phyloP scores from a whole-genome alignment of 2,797 vertebrate genomes.

The Mionectes olivaceus region DNA sequence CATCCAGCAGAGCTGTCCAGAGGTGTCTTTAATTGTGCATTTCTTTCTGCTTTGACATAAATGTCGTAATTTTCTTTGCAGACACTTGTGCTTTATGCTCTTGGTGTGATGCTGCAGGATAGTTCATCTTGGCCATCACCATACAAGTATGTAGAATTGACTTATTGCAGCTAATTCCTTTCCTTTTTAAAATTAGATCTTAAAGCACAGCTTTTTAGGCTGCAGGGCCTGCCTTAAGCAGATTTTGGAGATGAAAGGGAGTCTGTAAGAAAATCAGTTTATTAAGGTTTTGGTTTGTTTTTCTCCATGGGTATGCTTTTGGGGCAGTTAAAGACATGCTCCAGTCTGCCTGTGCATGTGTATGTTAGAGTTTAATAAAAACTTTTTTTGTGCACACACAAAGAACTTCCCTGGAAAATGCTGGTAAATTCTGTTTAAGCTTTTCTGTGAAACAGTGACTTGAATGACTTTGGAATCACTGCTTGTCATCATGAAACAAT shows the following conservation, averaged over 20 bases:
- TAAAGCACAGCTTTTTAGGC: neutral
- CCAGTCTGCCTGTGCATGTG: neutral
- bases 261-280: neutral
- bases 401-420: neutral
- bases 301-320: neutral
- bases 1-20: neutral
- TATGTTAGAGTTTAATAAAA: neutral
- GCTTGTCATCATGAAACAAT: neutral
- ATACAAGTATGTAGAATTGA: conserved; percentile 84
- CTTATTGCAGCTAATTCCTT: neutral
- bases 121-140: conserved; percentile 88
- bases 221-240: neutral
- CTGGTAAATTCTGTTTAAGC: neutral
- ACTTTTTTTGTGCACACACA: neutral
- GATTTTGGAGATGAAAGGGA: neutral
- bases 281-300: neutral
- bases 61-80: conserved; percentile 68
- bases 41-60: neutral
- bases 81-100: conserved; percentile 94
- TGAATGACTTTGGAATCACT: conserved; percentile 13
- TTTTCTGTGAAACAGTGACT: conserved; percentile 3
- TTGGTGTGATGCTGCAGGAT: conserved; percentile 94
- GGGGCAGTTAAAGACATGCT: neutral
- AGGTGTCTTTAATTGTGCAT: neutral
- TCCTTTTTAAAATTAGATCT: neutral